Base-by-base conservation (phyloP, 2,888 invertebrate genomes). In the Linnaemya tessellans region DNA sequence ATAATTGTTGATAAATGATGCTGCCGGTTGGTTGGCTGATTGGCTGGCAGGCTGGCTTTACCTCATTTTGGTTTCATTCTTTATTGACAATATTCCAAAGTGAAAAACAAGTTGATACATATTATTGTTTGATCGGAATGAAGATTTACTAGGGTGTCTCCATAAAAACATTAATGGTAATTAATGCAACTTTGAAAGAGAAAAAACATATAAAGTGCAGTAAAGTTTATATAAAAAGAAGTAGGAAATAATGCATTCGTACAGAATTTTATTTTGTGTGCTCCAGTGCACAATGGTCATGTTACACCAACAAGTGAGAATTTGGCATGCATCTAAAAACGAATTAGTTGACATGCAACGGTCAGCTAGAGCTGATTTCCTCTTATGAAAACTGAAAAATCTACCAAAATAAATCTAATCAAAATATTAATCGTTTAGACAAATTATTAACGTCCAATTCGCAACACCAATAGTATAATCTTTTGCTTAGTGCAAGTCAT, bases 1-100 rank as follows among this genome's bases (percentile, higher is more conserved):
- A 80, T 82, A 85, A 85, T 82, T 82, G 82, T 75, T 82, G 82
- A 82, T 82, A 80, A 82, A 82, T 82, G 79, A 80, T 75, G 60
- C 67, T 56, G 58, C 18, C 25, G 71, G 13, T 58, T 46, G 35
- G 20, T 46, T 43, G 80, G 18, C n/a, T 51, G 65, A 18, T 38
- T 35, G 56, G 25, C 3, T 43, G 20, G 38, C 58, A 22, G 56
- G 25, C 3, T 43, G 20, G 38, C 58, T 46, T 41, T 11, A 3
- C 3, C 11, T 41, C 11, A 3, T 41, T 41, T 18, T 54, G 51
- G 41, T 20, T 65, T 62, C 18, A 43, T 68, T n/a, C 56, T 11
- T 58, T 38, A 43, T 20, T 35, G 64, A 56, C 62, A 58, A 30
- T 51, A 38, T 68, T 60, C 49, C 51, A 20, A 25, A 15, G 38